phyloP scores from a whole-genome alignment of 2,113 vertebrate species.

The Psilopsiagon aymara region DNA sequence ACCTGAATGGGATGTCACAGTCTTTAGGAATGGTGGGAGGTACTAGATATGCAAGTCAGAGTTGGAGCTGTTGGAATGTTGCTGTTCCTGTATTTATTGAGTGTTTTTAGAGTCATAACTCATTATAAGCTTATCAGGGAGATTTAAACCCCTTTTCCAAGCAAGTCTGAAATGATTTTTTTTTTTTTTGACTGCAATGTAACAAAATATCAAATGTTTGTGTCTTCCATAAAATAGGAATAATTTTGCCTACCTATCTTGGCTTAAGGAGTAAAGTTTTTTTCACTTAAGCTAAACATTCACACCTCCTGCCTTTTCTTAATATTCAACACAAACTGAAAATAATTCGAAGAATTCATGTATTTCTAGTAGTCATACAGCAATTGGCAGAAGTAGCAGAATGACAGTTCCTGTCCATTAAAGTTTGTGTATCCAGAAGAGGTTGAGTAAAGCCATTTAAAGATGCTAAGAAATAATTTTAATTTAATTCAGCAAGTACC shows the following conservation, averaged over 20 bases:
- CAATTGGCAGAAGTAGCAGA: background rate
- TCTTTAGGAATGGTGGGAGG: background rate
- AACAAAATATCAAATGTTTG: background rate
- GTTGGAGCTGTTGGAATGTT: background rate
- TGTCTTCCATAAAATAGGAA: background rate
- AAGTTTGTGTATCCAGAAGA: background rate
- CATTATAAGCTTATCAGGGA: background rate
- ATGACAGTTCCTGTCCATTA: background rate
- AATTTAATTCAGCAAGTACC: background rate
- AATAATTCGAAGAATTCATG: background rate
- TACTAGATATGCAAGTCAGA: accelerated
- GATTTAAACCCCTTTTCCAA: background rate
- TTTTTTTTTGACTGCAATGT: background rate
- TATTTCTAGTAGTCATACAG: background rate
- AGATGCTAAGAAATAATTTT: background rate
- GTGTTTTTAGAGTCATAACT: background rate
- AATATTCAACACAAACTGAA: background rate
- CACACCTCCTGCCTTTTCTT: accelerated
- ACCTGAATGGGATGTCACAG: accelerated
- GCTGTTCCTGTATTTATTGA: background rate
- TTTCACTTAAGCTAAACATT: background rate
- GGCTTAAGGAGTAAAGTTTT: background rate
- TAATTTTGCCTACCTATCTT: background rate
- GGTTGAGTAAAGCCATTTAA: background rate
- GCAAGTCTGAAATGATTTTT: background rate